Evolutionary conservation across 2,888 invertebrate species (phyloP), one percentile per base, ranked within the genome.

Genomic region (Orthonevra nobilis): DNA sequence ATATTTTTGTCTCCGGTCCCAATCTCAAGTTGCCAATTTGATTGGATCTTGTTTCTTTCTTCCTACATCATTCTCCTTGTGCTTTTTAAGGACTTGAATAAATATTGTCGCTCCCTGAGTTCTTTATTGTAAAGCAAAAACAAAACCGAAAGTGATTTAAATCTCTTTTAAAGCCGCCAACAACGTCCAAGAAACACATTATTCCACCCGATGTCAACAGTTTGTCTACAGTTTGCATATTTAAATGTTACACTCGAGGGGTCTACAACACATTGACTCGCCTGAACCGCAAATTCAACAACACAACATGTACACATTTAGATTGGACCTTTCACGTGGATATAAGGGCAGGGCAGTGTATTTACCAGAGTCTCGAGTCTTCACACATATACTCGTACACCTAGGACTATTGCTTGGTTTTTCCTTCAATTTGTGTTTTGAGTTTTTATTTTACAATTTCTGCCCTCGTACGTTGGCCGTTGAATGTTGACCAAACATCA

Each of bases 211-310:
- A 79, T 79, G 79, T 79, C 79, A 79, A 79, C 79, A 79, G 79
- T 79, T 79, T 79, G 79, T 79, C 79, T 68, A 73, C 73, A 79
- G 73, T 79, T 79, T 79, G 79, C 79, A 79, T 79, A 79, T 79
- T 79, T 73, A 79, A 79, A 79, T 79, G 66, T 79, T 73, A 79
- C 79, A 79, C 79, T 73, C 79, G 50, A 68, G 66, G 60, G 46
- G 42, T 52, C 60, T 42, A 46, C 19, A 58, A 63, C 48, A 28
- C 58, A 20, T 26, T 38, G 32, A 23, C 34, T 44, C 44, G 6
- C 54, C 34, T 56, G 60, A 61, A 68, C 73, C 79, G 42, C 79
- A 73, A 73, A 61, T 73, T 68, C 73, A 66, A 52, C 73, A 68
- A 60, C 52, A 63, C 38, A 56, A 56, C 56, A 56, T 56, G 20